Evolutionary conservation across 2,888 invertebrate species (phyloP).

Genomic region (Cryptocephalus moraei): DNA sequence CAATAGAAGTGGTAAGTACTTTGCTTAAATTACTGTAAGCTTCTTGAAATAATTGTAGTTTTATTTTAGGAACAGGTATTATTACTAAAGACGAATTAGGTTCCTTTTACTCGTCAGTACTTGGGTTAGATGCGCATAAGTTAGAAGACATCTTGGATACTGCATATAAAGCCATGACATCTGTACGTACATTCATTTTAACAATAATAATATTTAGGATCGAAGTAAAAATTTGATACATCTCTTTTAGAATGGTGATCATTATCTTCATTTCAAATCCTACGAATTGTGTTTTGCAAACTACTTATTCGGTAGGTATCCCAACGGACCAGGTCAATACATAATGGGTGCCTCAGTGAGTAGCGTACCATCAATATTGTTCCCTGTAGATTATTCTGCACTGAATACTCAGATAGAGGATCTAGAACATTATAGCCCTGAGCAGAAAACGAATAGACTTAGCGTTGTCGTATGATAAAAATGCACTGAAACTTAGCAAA

Average conservation of each 20-base stretch:
- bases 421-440: slow-evolving; percentile 58
- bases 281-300: slow-evolving; percentile 65
- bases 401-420: slow-evolving; percentile 60
- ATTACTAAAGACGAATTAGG: slow-evolving; percentile 56
- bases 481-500: neutral
- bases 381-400: slow-evolving; percentile 68
- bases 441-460: slow-evolving; percentile 57
- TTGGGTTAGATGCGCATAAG: slow-evolving; percentile 50
- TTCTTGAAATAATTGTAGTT: neutral
- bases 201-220: neutral
- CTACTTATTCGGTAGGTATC: slow-evolving; percentile 63
- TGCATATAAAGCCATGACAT: slow-evolving; percentile 62
- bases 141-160: slow-evolving; percentile 57
- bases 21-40: neutral
- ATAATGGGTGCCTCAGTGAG: slow-evolving; percentile 54
- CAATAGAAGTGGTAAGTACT: slow-evolving; percentile 46
- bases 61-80: slow-evolving; percentile 47
- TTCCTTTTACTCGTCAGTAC: slow-evolving; percentile 60
- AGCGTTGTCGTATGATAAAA: slow-evolving; percentile 52
- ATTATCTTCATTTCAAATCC: slow-evolving; percentile 55
- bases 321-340: slow-evolving; percentile 67
- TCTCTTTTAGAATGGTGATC: slow-evolving; percentile 53
- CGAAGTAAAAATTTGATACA: neutral
- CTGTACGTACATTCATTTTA: slow-evolving; percentile 43
- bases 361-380: slow-evolving; percentile 47